These are phyloP conservation scores for Shinisaurus crocodilurus DNA, from an alignment of 2,113 vertebrate genomes.

Conservation along the genomic window DNA sequence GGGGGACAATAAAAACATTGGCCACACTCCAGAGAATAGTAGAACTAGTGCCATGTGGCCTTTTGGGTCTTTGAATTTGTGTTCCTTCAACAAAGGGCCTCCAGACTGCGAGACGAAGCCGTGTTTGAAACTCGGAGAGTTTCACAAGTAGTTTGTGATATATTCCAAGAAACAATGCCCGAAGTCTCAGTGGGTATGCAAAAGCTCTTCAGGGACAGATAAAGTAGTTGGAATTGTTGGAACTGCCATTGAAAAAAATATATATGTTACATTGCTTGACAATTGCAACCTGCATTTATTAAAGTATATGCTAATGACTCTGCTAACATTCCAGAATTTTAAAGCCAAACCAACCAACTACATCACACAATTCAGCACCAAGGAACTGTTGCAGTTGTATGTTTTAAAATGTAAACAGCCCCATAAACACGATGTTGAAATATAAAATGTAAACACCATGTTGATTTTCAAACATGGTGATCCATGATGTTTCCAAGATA, in stretches of 20 bases:
- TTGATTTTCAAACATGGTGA: background rate
- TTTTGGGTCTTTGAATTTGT: background rate
- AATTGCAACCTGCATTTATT: background rate
- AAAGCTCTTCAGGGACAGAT: background rate
- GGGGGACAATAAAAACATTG: background rate
- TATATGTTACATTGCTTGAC: background rate
- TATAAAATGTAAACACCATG: background rate
- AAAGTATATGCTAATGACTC: background rate
- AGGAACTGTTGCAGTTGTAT: background rate
- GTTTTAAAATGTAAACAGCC: background rate
- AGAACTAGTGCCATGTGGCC: background rate
- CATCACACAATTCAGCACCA: background rate
- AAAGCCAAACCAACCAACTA: background rate
- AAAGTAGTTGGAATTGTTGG: background rate
- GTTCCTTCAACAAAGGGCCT: background rate
- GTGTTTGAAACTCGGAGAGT: background rate
- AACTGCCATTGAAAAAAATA: background rate
- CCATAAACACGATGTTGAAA: background rate
- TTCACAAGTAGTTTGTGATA: background rate
- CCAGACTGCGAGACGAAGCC: background rate
- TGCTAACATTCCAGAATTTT: background rate
- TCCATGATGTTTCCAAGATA: background rate
- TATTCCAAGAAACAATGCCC: background rate
- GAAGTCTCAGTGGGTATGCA: background rate
- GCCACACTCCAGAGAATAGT: background rate